A percentile compares a stretch with the other conserved stretches of the same genome.
These are phyloP conservation scores for Panurus biarmicus DNA, from an alignment of 2,113 vertebrate species.

Conservation along the genomic window DNA sequence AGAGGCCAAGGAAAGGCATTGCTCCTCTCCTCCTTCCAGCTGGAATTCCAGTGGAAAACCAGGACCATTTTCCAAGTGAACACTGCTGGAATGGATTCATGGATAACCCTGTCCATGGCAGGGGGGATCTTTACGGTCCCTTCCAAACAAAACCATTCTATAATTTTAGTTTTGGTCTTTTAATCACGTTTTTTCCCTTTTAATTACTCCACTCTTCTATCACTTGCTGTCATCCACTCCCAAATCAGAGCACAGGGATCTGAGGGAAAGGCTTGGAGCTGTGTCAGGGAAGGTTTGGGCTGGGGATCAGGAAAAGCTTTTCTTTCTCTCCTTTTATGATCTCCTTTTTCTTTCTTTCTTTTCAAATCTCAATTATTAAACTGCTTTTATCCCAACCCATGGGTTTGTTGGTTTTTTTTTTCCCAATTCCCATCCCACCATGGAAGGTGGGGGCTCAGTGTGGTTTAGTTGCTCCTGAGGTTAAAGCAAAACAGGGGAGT, in stretches of 20 bases:
- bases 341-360: not conserved
- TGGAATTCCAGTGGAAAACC: not conserved
- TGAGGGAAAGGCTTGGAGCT: not conserved
- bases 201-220: not conserved
- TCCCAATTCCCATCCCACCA: not conserved
- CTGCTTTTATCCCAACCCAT: not conserved
- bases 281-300: not conserved
- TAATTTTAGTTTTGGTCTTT: not conserved
- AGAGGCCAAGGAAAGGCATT: not conserved
- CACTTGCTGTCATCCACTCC: not conserved
- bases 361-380: not conserved
- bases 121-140: not conserved
- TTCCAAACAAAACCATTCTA: not conserved
- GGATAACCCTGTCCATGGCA: not conserved
- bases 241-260: not conserved
- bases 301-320: not conserved
- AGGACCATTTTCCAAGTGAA: not conserved
- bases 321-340: not conserved
- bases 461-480: not conserved
- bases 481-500: not conserved
- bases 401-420: fast-evolving
- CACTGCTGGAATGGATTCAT: not conserved
- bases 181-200: not conserved
- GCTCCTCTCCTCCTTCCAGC: not conserved
- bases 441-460: not conserved